Conservation (phyloP, 2,797 vertebrate genomes). For the Protosalanx chinensis region DNA sequence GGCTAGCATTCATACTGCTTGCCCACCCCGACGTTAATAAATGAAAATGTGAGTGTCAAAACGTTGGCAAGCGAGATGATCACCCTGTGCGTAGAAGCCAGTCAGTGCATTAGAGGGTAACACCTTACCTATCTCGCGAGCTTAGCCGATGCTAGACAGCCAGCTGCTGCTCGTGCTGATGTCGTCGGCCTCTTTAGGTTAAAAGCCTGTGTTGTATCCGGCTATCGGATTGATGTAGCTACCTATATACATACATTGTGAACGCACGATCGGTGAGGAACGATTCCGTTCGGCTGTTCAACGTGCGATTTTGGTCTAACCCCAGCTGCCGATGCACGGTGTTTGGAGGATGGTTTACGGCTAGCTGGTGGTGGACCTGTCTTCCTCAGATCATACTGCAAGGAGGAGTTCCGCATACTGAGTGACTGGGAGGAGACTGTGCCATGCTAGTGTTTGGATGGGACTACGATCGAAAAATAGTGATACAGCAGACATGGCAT, state of each 20-base stretch:
- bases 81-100: not conserved
- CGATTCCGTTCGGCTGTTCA: not conserved
- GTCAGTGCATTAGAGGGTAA: not conserved
- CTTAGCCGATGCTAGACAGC: constrained; percentile 4
- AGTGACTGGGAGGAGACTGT: constrained; percentile 34
- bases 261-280: not conserved
- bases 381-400: constrained; percentile 50
- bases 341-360: constrained; percentile 26
- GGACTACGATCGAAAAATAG: too few relatives aligned
- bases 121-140: constrained; percentile 34
- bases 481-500: not conserved
- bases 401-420: constrained; percentile 69
- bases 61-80: not conserved
- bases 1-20: too few relatives aligned
- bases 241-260: not conserved
- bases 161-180: constrained; percentile 37
- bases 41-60: not conserved
- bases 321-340: not conserved
- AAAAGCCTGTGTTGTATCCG: constrained; percentile 22
- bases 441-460: constrained; percentile 28
- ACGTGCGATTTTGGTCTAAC: not conserved
- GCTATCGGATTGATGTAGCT: not conserved
- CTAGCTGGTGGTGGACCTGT: constrained; percentile 51
- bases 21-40: not conserved
- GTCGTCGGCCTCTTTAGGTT: constrained; percentile 48